These are phyloP conservation scores for Drosophila leontia DNA, from an alignment of 1,140 invertebrate species.

Conservation along the genomic window DNA sequence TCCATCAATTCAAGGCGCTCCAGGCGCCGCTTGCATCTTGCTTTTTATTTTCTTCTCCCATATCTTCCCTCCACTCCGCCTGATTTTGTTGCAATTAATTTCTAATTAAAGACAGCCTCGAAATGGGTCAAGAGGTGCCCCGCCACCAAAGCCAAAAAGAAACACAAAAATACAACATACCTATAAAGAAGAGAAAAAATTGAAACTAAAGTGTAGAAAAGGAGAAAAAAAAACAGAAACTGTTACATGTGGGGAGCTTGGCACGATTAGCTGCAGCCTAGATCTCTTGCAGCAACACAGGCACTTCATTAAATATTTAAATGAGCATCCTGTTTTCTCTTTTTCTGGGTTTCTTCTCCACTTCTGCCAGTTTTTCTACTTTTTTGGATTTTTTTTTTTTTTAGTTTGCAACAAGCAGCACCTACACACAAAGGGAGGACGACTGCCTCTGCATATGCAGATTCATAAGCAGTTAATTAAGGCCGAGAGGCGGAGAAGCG, in stretches of 20 bases:
- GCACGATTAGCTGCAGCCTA: slow-evolving; percentile 71
- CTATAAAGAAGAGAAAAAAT: slow-evolving; percentile 32
- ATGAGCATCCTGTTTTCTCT: slow-evolving; percentile 79
- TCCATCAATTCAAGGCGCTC: slow-evolving; percentile 75
- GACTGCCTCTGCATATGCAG: slow-evolving; percentile 71
- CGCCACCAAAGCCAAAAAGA: slow-evolving; percentile 12
- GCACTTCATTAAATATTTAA: slow-evolving; percentile 84
- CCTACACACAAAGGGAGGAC: slow-evolving; percentile 59
- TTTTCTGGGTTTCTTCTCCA: slow-evolving; percentile 43
- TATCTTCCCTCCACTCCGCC: slow-evolving; percentile 5
- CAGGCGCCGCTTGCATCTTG: slow-evolving; percentile 53
- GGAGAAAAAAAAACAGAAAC: slow-evolving; percentile 45
- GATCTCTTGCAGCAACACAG: slow-evolving; percentile 69
- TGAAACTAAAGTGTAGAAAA: slow-evolving; percentile 45
- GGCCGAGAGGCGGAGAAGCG: slow-evolving; percentile 53
- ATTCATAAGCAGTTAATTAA: slow-evolving; percentile 83
- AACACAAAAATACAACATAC: slow-evolving; percentile 12
- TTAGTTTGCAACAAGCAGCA: slow-evolving; percentile 59
- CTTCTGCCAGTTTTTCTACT: slow-evolving; percentile 4
- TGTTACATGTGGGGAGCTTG: slow-evolving; percentile 65
- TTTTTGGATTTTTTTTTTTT: slow-evolving; percentile 21
- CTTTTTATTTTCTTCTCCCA: slow-evolving; percentile 6
- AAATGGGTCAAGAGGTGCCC: slow-evolving; percentile 74
- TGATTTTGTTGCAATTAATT: slow-evolving; percentile 75
- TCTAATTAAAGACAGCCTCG: slow-evolving; percentile 80